A percentile compares a stretch with the other conserved stretches of the same genome.
phyloP scores from a whole-genome alignment of 2,797 vertebrate species.

The Siniperca scherzeri region DNA sequence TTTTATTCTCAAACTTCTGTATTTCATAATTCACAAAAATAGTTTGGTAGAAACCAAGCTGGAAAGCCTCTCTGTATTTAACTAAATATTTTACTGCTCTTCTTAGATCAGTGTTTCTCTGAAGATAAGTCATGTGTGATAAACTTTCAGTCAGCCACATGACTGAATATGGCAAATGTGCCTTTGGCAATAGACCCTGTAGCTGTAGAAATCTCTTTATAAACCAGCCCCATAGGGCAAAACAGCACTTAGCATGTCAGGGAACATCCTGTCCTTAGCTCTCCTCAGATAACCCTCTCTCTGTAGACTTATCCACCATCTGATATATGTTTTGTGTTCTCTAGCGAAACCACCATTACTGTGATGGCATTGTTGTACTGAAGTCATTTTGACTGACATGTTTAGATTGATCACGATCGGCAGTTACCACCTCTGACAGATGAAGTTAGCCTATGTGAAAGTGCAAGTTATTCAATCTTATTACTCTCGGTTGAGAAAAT shows the following conservation, averaged over 20 bases:
- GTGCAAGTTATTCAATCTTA: not conserved
- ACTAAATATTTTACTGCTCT: conserved; percentile 20
- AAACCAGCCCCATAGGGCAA: not conserved
- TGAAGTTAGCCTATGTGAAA: not conserved
- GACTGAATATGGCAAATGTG: conserved; percentile 18
- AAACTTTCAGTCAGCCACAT: conserved; percentile 13
- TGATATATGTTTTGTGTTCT: conserved; percentile 1
- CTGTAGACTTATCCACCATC: not conserved
- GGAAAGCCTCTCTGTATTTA: not conserved
- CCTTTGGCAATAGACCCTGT: not conserved
- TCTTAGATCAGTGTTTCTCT: conserved; percentile 18
- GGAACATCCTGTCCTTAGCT: conserved; percentile 8
- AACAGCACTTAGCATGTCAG: conserved; percentile 32
- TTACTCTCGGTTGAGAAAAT: not conserved
- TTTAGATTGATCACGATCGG: not conserved
- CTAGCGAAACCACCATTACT: not conserved
- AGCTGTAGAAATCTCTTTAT: conserved; percentile 11
- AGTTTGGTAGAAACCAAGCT: not conserved
- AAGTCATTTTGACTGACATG: not conserved
- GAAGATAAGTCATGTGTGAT: not conserved
- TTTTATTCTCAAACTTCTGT: not conserved
- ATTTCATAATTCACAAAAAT: conserved; percentile 11
- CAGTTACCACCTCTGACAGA: not conserved
- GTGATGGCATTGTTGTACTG: not conserved
- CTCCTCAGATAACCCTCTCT: not conserved